Percentiles rank a stretch among this genome's conserved stretches.
These are phyloP conservation scores for Drosophila cognata DNA, from an alignment of 2,888 invertebrate species.

Conservation along the genomic window DNA sequence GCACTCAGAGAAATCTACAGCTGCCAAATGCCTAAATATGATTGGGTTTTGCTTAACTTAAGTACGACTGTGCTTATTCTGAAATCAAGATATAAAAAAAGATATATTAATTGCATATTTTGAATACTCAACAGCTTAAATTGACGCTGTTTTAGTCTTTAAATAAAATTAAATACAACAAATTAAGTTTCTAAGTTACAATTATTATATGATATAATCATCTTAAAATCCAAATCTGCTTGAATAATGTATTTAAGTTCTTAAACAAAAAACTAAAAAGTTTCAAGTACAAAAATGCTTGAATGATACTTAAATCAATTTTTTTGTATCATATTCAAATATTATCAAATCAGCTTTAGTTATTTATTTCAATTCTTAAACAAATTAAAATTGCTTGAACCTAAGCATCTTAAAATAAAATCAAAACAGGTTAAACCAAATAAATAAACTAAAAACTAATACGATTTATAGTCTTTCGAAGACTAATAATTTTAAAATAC, in stretches of 20 bases:
- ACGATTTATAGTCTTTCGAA: neutral
- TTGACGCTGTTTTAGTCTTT: neutral
- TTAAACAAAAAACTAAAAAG: neutral
- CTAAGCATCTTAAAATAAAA: neutral
- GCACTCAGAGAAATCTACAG: neutral
- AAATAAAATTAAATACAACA: neutral
- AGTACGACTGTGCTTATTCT: neutral
- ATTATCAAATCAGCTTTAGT: neutral
- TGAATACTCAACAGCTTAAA: neutral
- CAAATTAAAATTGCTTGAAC: neutral
- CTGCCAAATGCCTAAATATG: neutral
- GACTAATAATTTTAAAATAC: neutral
- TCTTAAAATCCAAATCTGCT: neutral
- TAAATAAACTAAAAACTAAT: neutral
- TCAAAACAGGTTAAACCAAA: neutral
- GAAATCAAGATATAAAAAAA: neutral
- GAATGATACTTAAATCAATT: neutral
- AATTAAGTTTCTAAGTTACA: neutral
- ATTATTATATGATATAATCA: neutral
- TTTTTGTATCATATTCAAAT: neutral
- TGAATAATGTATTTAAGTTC: neutral
- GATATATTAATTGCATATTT: neutral
- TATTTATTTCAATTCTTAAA: neutral
- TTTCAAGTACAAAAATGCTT: neutral
- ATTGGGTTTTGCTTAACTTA: neutral